These are phyloP conservation scores for Drosophila nigricruria DNA, from an alignment of 2,888 invertebrate species.

Conservation along the genomic window DNA sequence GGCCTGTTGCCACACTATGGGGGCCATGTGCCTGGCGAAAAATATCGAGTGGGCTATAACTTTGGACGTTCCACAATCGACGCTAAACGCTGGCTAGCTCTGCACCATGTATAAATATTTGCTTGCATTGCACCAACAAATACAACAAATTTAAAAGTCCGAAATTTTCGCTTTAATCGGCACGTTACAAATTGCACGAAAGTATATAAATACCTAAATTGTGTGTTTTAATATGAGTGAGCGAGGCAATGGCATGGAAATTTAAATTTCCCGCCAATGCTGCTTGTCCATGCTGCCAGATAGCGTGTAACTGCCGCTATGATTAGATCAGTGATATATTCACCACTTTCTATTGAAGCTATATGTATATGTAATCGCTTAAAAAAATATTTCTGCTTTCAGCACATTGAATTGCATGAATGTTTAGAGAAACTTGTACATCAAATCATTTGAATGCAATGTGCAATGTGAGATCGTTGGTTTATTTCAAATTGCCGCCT, in stretches of 20 bases:
- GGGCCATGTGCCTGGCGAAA: slow-evolving; percentile 91
- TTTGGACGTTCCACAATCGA: slow-evolving; percentile 91
- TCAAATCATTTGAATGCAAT: background rate
- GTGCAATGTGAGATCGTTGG: background rate
- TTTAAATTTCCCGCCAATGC: background rate
- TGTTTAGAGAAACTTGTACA: background rate
- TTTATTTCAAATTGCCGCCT: slow-evolving; percentile 19
- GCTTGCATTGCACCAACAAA: background rate
- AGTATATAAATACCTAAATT: background rate
- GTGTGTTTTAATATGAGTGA: background rate
- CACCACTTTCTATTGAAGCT: background rate
- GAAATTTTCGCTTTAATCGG: slow-evolving; percentile 18
- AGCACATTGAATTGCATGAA: background rate
- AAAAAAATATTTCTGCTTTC: background rate
- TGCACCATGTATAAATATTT: slow-evolving; percentile 67
- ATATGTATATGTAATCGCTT: background rate
- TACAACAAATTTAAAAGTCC: slow-evolving; percentile 1
- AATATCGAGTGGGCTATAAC: slow-evolving; percentile 91
- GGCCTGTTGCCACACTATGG: slow-evolving; percentile 92
- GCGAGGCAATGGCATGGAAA: background rate
- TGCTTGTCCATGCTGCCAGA: background rate
- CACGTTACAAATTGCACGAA: slow-evolving; percentile 36
- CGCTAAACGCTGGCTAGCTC: slow-evolving; percentile 90
- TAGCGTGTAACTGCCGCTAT: background rate
- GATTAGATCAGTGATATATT: background rate